Percentiles rank a stretch among this genome's conserved stretches.
Conservation (phyloP, 64 coral and sea anemone genomes). For the Hydrozoanthus tunicans region DNA sequence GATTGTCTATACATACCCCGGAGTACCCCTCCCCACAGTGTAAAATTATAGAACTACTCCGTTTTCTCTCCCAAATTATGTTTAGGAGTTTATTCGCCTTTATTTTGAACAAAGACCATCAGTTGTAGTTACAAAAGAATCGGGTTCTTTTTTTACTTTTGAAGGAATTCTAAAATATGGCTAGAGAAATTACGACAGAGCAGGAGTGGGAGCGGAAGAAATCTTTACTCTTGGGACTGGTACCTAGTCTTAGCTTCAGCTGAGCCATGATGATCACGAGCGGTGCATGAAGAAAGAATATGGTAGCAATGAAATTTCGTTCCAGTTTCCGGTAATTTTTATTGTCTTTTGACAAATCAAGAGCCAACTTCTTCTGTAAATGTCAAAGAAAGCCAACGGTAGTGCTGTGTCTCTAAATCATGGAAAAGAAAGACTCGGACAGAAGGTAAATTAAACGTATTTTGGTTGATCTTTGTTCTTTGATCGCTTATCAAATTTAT, state of each 20-base stretch:
- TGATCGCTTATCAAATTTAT: conserved; percentile 5
- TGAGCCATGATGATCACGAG: conserved; percentile 15
- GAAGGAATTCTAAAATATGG: background rate
- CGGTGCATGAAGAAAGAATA: background rate
- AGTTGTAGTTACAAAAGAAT: background rate
- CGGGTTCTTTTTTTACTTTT: background rate
- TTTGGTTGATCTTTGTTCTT: conserved; percentile 36
- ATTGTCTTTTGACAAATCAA: conserved; percentile 19
- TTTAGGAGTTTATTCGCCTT: too few species aligned
- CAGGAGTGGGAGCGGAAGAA: background rate
- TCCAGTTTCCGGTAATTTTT: conserved; percentile 42
- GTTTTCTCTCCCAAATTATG: too few species aligned
- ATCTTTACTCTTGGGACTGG: conserved; percentile 23
- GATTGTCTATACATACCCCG: too few species aligned
- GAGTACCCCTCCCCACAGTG: too few species aligned
- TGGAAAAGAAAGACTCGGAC: conserved; percentile 38
- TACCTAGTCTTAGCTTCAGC: conserved; percentile 20
- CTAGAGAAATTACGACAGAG: background rate
- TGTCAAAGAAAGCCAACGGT: conserved; percentile 54
- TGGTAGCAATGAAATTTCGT: conserved; percentile 29
- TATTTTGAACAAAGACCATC: too few species aligned
- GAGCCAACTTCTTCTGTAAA: conserved; percentile 30
- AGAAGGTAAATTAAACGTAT: conserved; percentile 13
- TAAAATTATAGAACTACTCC: too few species aligned
- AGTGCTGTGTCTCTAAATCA: conserved; percentile 23